Conservation (phyloP, 1,140 invertebrate species). For the Phortica variegata region DNA sequence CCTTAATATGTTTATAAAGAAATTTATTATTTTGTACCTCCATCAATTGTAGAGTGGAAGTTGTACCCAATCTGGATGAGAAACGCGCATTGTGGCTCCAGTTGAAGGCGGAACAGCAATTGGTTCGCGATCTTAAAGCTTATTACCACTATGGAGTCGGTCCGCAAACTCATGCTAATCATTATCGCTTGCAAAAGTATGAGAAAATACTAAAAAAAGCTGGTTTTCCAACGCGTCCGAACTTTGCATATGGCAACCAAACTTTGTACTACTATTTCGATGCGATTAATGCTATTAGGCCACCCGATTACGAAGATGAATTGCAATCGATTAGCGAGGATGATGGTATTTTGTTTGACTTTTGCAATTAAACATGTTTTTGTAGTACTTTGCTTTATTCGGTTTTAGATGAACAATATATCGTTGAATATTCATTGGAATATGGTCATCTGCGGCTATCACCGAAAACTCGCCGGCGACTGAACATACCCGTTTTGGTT, state of each 20-base stretch:
- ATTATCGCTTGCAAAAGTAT: constrained; percentile 33
- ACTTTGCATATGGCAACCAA: constrained; percentile 37
- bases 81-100: constrained; percentile 75
- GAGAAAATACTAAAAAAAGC: constrained; percentile 28
- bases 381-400: background rate
- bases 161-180: constrained; percentile 41
- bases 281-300: constrained; percentile 36
- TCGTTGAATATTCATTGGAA: constrained; percentile 96
- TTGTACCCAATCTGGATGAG: constrained; percentile 81
- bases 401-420: constrained; percentile 85
- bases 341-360: constrained; percentile 28
- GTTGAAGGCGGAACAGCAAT: constrained; percentile 55
- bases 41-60: constrained; percentile 82
- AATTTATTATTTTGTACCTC: background rate
- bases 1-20: background rate
- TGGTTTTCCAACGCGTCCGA: constrained; percentile 31
- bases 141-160: constrained; percentile 46
- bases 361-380: too few relatives aligned
- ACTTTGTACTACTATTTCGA: constrained; percentile 46
- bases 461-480: constrained; percentile 74
- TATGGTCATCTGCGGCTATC: constrained; percentile 94
- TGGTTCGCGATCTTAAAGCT: constrained; percentile 34
- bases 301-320: constrained; percentile 33
- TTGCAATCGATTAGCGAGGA: constrained; percentile 34
- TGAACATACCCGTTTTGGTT: constrained; percentile 91